Conservation (phyloP, 2,888 invertebrate species). For the Sarcophaga variegata region DNA sequence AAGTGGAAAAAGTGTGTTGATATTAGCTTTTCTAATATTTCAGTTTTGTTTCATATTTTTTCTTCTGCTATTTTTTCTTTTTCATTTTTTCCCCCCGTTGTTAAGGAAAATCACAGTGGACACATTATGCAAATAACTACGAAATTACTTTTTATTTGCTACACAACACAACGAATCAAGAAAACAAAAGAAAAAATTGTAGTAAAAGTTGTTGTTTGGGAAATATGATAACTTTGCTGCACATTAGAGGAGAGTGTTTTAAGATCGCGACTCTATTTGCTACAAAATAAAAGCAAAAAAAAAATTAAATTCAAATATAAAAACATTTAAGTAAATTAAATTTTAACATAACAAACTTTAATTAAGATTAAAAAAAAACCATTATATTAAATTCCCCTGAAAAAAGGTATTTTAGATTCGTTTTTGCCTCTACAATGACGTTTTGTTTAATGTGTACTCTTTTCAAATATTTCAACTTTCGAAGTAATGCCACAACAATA, state of each 20-base stretch:
- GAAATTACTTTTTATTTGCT: constrained; percentile 77
- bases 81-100: neutral
- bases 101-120: constrained; percentile 73
- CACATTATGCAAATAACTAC: constrained; percentile 79
- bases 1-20: constrained; percentile 1
- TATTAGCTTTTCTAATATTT: constrained; percentile 28
- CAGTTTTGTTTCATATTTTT: neutral
- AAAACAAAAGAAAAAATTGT: constrained; percentile 12
- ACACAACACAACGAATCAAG: neutral
- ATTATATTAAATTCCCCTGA: too few species aligned
- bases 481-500: neutral
- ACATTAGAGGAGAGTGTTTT: neutral
- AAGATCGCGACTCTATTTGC: neutral
- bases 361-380: too few species aligned
- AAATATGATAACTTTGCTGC: neutral
- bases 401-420: too few species aligned
- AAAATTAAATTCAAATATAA: too few species aligned
- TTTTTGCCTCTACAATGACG: too few species aligned
- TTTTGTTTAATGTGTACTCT: too few species aligned
- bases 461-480: too few species aligned
- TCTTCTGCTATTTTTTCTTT: too few species aligned
- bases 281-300: neutral
- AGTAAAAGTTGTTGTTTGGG: constrained; percentile 14
- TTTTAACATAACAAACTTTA: too few species aligned
- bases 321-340: too few species aligned